Conservation (phyloP, 2,797 vertebrate genomes). For the Anolis apletophallus region DNA sequence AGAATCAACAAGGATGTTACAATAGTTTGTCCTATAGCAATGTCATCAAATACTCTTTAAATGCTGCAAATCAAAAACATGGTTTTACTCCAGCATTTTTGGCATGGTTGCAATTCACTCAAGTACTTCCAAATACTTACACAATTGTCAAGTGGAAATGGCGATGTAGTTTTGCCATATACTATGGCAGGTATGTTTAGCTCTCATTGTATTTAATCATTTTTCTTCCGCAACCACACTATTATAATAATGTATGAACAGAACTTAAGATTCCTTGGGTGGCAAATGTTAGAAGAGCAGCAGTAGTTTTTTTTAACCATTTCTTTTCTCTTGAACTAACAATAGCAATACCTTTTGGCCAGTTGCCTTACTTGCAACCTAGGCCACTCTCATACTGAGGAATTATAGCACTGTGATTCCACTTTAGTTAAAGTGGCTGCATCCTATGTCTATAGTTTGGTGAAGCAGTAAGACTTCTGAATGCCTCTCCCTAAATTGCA, state of each 20-base stretch:
- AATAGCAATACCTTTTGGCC: not conserved
- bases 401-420: no score
- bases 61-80: not conserved
- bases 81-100: not conserved
- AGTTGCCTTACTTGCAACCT: not conserved
- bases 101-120: not conserved
- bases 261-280: not conserved
- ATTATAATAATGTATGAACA: not conserved
- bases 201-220: not conserved
- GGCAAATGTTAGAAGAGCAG: not conserved
- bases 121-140: not conserved
- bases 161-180: not conserved
- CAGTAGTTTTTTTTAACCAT: no score
- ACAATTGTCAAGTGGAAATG: not conserved
- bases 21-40: conserved; percentile 36
- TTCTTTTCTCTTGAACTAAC: not conserved
- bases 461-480: no score
- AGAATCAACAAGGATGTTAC: conserved; percentile 67
- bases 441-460: no score
- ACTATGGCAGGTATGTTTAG: not conserved
- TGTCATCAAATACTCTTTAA: conserved; percentile 3
- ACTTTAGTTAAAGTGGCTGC: no score
- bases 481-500: no score
- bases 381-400: no score
- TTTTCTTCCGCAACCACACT: not conserved